Evolutionary conservation across 2,888 invertebrate species (phyloP), one percentile per base, ranked within the genome.

Genomic region (Thera obeliscata): DNA sequence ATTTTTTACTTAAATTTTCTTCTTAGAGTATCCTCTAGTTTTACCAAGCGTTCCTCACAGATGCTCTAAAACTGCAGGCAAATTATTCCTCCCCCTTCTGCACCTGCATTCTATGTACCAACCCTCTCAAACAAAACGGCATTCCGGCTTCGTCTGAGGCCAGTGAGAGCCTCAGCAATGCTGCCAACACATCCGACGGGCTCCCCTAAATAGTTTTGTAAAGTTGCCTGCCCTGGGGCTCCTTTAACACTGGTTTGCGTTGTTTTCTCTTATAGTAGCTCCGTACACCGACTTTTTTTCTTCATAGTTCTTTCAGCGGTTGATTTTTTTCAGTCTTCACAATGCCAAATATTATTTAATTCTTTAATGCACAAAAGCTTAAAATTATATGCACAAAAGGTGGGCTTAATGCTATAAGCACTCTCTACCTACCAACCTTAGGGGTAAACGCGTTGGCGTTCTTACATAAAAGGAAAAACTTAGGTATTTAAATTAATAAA

Each of bases 111-210:
- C 74, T 74, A 50, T 69, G 68, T 33, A 7, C 66, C 22, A 61
- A 65, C 59, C 78, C 76, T 73, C 82, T 73, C 82, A 79, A 81
- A 83, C 81, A 81, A 81, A 82, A 82, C 83, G 83, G 84, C 82
- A 80, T 84, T 83, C 84, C 84, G 84, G 81, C 67, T 75, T 80
- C 81, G 82, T 81, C 82, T 73, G 76, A 76, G 81, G 81, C 81
- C 78, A 82, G 81, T 80, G 78, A 80, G 76, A 76, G 72, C 74
- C 75, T 73, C 74, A 74, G 74, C 65, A 58, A 64, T 69, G 71
- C 73, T 74, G 65, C 71, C 69, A 70, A 70, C 72, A 65, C 64
- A 66, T 66, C 66, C 61, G 61, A 66, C 61, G 56, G 35, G 35
- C 54, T 46, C 65, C 60, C 56, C 61, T 66, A 66, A 61, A 66